Base-by-base conservation (phyloP, 1,140 invertebrate species). In the Antheraea pernyi region DNA sequence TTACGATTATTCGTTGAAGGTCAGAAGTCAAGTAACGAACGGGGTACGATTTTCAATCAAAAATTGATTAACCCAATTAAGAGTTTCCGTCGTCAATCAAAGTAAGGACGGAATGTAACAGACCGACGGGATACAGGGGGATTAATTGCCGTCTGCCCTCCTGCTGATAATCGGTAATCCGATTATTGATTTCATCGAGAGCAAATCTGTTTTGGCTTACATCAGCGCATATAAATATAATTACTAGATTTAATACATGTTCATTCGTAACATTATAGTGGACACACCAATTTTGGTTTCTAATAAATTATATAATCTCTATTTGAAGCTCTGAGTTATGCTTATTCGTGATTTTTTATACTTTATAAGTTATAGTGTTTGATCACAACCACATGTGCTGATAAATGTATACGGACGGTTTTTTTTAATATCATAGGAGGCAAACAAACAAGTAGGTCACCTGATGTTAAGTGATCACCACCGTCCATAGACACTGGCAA, bases 161-260 rank as follows among this genome's bases (percentile, higher is more conserved):
- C 19, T 22, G 39, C 63, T 46, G 63, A 65, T 65, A 65, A 46
- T 36, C 61, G 6, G 61, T 63, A 63, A 63, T 63, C 61, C 22
- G 63, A 65, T 65, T 19, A 65, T 65, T 65, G 63, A 65, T 65
- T 65, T 65, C 19, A 63, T 36, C 22, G 37, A 30, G 61, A 37
- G 61, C 30, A 30, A 36, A 63, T 63, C 61, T 22, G 30, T 30
- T 63, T 63, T 8, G 11, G 37, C 6, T 36, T 30, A 53, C 46
- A 16, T 53, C 46, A 53, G 13, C 46, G 46, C 46, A 53, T 53
- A 53, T 53, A 13, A 53, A 53, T 53, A 53, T 53, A 7, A 48
- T 48, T 48, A 9, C 46, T 11, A 13, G 46, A 53, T 53, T 53
- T 53, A 53, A 53, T n/a, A 16, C 3, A 37, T 37, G 30, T 63